Evolutionary conservation across 2,888 invertebrate genomes (phyloP), one percentile per base, ranked within the genome.

Genomic region (Gasteruption jaculator): DNA sequence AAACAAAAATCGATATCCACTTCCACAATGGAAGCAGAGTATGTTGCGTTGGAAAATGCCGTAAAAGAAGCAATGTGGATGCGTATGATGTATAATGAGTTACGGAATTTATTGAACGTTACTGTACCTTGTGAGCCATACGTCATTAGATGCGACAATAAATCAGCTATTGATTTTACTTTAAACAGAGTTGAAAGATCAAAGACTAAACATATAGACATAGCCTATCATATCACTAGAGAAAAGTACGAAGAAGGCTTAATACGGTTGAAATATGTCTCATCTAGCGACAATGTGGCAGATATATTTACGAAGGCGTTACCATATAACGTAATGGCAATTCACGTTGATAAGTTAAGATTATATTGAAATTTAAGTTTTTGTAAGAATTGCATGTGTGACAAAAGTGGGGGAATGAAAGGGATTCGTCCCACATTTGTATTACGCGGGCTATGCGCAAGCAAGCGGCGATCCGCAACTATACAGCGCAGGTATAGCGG

Each of bases 241-340:
- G 26, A 36, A 41, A 20, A 25, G 19, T 7, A 7, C 8, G 20
- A 11, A 8, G 11, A 35, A 18, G 34, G 16, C 24, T 27, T 38
- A 15, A 18, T 12, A 19, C 11, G 26, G 20, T 4, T 22, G 7
- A 16, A 27, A 38, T 31, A 26, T 27, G 21, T 20, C 10, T 20
- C 34, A 20, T 20, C 21, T 34, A 3, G n/a, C 12, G 34, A 34
- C 2, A 34, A 34, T 21, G 21, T 34, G 10, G 34, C 34, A 8
- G 34, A 34, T 21, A 20, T 34, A 20, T 34, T 34, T 3, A 37
- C 15, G 10, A 29, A 32, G 29, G 22, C 8, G 25, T 21, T 26
- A 38, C 42, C 71, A 75, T 75, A 88, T 89, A 87, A 86, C 43
- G 85, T 86, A 38, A 89, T 71, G 24, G 86, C 82, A n/a, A n/a